Evolutionary conservation across 2,888 invertebrate species (phyloP).

Genomic region (Alsophila aescularia): DNA sequence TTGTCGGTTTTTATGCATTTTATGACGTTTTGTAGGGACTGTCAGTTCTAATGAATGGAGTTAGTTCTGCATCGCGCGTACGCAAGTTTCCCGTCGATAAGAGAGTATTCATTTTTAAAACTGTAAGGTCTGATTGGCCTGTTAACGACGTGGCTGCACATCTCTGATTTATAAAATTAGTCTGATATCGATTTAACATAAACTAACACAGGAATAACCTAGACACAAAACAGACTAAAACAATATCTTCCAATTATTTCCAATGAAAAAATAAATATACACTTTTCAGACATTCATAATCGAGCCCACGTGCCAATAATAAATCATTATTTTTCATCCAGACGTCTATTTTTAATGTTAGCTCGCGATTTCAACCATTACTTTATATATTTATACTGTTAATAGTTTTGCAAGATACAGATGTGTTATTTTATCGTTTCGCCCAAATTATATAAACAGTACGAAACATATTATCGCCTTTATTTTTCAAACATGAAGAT

Average conservation of each 20-base stretch:
- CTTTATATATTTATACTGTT: slow-evolving; percentile 7
- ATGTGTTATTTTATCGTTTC: slow-evolving; percentile 1
- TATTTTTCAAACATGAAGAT: background rate
- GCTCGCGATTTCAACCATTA: slow-evolving; percentile 1
- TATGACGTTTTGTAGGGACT: too few relatives aligned
- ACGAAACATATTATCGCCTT: background rate
- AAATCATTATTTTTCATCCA: background rate
- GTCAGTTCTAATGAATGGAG: too few relatives aligned
- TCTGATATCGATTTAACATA: background rate
- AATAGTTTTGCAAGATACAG: slow-evolving; percentile 2
- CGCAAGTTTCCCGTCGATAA: too few relatives aligned
- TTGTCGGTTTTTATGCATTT: too few relatives aligned
- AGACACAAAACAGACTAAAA: background rate
- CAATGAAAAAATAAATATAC: background rate
- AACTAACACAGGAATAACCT: background rate
- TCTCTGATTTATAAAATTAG: too few relatives aligned
- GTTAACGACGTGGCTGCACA: too few relatives aligned
- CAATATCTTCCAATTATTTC: background rate
- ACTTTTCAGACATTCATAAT: background rate
- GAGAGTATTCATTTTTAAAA: too few relatives aligned
- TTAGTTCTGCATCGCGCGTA: too few relatives aligned
- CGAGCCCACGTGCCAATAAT: background rate
- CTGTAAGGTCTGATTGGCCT: too few relatives aligned
- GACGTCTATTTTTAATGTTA: background rate
- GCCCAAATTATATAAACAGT: background rate